Evolutionary conservation across 2,888 invertebrate genomes (phyloP), one percentile per base, ranked within the genome.

Genomic region (Aphrophora alni): DNA sequence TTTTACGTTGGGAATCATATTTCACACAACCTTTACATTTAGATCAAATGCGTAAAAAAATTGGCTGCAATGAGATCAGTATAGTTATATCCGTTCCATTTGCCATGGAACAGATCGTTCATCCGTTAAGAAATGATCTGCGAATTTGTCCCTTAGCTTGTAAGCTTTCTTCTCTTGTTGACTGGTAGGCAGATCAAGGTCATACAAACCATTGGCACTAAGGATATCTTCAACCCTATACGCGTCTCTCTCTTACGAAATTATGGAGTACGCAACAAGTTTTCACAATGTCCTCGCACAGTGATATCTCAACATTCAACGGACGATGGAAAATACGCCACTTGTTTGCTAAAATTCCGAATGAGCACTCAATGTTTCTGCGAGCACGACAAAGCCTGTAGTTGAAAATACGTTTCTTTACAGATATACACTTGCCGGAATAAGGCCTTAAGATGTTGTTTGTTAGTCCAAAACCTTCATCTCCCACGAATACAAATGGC

Each of bases 281-380:
- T 10, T 33, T 33, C 33, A 33, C 33, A 33, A 33, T 33, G n/a
- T n/a, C n/a, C n/a, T n/a, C n/a, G n/a, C n/a, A n/a, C 38, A 74
- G 24, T 21, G 74, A 24, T 21, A 82, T 77, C 44, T 85, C 80
- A 44, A 85, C 83, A 80, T 86, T 82, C 59, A 86, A 76, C 74
- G 86, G n/a, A n/a, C n/a, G n/a, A n/a, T n/a, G n/a, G n/a, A n/a
- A n/a, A n/a, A n/a, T n/a, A n/a, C n/a, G n/a, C n/a, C n/a, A n/a
- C n/a, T n/a, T n/a, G n/a, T n/a, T n/a, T n/a, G n/a, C n/a, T n/a
- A n/a, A n/a, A n/a, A n/a, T n/a, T n/a, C n/a, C n/a, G n/a, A n/a
- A n/a, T n/a, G n/a, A n/a, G n/a, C n/a, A n/a, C n/a, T n/a, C n/a
- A n/a, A n/a, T n/a, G n/a, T n/a, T n/a, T n/a, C n/a, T n/a, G n/a